Conservation (phyloP, 1,140 invertebrate genomes). For the Apis florea region DNA sequence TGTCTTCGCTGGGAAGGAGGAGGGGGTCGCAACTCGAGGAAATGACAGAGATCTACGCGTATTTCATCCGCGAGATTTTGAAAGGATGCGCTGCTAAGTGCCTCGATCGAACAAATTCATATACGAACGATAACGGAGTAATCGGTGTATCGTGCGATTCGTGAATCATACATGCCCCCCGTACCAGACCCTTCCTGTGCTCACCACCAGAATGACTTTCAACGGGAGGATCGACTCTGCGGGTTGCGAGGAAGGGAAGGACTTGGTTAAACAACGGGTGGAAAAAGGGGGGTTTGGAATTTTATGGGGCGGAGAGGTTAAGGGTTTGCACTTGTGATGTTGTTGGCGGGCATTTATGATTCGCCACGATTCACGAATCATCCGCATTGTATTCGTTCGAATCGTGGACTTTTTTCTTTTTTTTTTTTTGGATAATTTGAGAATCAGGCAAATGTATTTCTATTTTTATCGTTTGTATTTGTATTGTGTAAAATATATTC, state of each 20-base stretch:
- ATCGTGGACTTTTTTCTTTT: not conserved
- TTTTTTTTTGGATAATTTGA: not conserved
- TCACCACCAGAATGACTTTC: not conserved
- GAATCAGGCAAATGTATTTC: not conserved
- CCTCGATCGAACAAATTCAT: slow-evolving; percentile 12
- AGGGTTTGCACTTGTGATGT: not conserved
- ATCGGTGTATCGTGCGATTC: slow-evolving; percentile 9
- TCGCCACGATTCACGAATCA: slow-evolving; percentile 1
- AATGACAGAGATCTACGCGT: too few species aligned
- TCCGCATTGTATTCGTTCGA: not conserved
- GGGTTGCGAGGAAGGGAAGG: not conserved
- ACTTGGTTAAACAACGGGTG: not conserved
- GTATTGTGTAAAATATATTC: not conserved
- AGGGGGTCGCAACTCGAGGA: too few species aligned
- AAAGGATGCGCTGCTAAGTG: slow-evolving; percentile 19
- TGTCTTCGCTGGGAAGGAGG: too few species aligned
- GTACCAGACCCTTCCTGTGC: not conserved
- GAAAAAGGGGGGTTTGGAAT: not conserved
- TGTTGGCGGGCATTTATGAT: slow-evolving; percentile 3
- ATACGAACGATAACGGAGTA: slow-evolving; percentile 5
- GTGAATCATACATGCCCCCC: slow-evolving; percentile 25
- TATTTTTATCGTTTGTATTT: not conserved
- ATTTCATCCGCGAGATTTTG: not conserved
- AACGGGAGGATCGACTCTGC: too few species aligned
- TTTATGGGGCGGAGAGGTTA: not conserved